phyloP scores from a whole-genome alignment of 2,113 vertebrate genomes.

The Deroptyus accipitrinus region DNA sequence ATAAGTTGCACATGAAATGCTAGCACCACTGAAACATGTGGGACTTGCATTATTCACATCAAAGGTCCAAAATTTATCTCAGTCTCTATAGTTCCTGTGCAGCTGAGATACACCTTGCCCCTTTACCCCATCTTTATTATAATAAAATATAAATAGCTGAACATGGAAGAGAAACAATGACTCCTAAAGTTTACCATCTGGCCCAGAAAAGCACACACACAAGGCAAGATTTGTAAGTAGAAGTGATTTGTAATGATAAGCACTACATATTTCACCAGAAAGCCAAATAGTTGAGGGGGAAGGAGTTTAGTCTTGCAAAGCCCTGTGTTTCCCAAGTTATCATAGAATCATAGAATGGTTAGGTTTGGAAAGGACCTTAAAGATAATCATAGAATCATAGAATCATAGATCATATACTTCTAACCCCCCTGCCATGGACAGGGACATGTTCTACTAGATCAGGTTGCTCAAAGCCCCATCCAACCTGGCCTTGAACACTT shows the following conservation, averaged over 20 bases:
- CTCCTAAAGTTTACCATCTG: not conserved
- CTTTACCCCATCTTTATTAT: not conserved
- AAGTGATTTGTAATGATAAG: not conserved
- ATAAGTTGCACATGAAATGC: not conserved
- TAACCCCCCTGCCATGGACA: not conserved
- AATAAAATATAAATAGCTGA: not conserved
- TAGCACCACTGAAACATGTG: not conserved
- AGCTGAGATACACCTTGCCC: not conserved
- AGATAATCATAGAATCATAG: not conserved
- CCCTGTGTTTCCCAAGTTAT: not conserved
- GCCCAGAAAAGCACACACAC: not conserved
- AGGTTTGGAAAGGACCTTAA: not conserved
- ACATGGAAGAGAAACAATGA: not conserved
- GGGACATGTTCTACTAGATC: not conserved
- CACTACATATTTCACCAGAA: not conserved
- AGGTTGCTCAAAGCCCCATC: not conserved
- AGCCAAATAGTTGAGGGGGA: not conserved
- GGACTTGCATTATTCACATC: not conserved
- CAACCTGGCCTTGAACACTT: not conserved
- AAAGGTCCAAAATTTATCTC: not conserved
- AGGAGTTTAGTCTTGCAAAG: not conserved
- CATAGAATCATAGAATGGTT: not conserved
- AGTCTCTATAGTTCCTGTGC: not conserved
- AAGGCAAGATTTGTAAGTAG: not conserved
- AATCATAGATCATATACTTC: not conserved